A percentile compares a stretch with the other conserved stretches of the same genome.
These are phyloP conservation scores for Echinarachnius parma DNA, from an alignment of 53 echinoderm and acorn worm genomes.

Conservation along the genomic window DNA sequence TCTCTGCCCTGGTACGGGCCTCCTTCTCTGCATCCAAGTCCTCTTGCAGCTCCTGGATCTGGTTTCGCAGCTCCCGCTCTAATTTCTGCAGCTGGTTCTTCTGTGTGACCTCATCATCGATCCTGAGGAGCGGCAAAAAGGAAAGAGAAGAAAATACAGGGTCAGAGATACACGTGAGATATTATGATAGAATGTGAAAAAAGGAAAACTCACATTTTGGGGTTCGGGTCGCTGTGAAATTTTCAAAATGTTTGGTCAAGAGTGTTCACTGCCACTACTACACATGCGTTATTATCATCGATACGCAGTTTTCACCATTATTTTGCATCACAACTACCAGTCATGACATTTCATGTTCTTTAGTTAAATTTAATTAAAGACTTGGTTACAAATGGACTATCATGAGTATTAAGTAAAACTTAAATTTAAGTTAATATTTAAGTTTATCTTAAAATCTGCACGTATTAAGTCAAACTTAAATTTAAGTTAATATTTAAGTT, in stretches of 20 bases:
- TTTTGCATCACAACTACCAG: too few relatives aligned
- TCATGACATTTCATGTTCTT: too few relatives aligned
- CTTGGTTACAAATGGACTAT: too few relatives aligned
- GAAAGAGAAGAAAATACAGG: not conserved
- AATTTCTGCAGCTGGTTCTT: conserved; percentile 84
- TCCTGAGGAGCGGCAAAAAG: conserved; percentile 35
- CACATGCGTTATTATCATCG: too few relatives aligned
- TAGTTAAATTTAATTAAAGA: too few relatives aligned
- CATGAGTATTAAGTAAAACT: not conserved
- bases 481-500: too few relatives aligned
- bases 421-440: too few relatives aligned
- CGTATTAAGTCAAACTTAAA: too few relatives aligned
- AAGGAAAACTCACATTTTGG: not conserved
- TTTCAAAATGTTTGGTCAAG: too few relatives aligned
- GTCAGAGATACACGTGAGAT: not conserved
- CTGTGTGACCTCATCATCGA: conserved; percentile 85
- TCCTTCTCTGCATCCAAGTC: conserved; percentile 91
- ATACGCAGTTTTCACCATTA: too few relatives aligned
- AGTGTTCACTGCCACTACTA: too few relatives aligned
- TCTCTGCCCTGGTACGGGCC: conserved; percentile 80
- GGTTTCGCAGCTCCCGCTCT: conserved; percentile 78
- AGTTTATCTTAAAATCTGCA: not conserved
- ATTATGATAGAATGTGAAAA: not conserved
- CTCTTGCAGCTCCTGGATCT: conserved; percentile 71
- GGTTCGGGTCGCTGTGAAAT: too few relatives aligned